Percentiles rank a stretch among this genome's conserved stretches.
Evolutionary conservation across 1,140 invertebrate genomes (phyloP).

Genomic region (Magallana angulata): DNA sequence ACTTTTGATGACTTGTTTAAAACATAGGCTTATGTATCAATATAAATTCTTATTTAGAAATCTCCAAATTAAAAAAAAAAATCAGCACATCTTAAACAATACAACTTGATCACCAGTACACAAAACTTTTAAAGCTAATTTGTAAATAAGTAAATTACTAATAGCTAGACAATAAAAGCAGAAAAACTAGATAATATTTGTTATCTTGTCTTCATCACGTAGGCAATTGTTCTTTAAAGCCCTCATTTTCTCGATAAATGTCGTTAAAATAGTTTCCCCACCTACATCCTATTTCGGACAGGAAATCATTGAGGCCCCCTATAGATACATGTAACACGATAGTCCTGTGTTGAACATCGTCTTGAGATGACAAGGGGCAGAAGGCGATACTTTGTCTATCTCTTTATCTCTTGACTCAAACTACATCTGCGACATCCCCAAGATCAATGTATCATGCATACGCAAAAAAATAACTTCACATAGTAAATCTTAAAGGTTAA

Average conservation of each 20-base stretch:
- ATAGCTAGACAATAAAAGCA: too few species aligned
- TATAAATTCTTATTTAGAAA: too few species aligned
- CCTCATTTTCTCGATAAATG: neutral
- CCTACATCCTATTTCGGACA: neutral
- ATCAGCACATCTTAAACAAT: too few species aligned
- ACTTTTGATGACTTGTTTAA: too few species aligned
- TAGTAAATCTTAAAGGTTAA: too few species aligned
- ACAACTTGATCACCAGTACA: too few species aligned
- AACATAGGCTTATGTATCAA: too few species aligned
- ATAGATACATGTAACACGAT: neutral
- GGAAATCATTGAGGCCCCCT: neutral
- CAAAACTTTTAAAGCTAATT: too few species aligned
- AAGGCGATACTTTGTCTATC: constrained; percentile 4
- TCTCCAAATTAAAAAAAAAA: too few species aligned
- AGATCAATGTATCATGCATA: neutral
- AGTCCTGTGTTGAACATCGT: constrained; percentile 9
- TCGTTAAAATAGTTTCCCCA: neutral
- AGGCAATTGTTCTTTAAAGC: neutral
- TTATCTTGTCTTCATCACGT: neutral
- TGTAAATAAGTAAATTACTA: too few species aligned
- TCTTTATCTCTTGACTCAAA: neutral
- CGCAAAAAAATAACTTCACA: too few species aligned
- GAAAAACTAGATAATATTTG: too few species aligned
- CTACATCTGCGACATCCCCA: neutral
- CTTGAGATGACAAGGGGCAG: neutral